Percentiles rank a stretch among this genome's conserved stretches.
Evolutionary conservation across 1,140 invertebrate genomes (phyloP).

Genomic region (Hyposmocoma kahamanoa): DNA sequence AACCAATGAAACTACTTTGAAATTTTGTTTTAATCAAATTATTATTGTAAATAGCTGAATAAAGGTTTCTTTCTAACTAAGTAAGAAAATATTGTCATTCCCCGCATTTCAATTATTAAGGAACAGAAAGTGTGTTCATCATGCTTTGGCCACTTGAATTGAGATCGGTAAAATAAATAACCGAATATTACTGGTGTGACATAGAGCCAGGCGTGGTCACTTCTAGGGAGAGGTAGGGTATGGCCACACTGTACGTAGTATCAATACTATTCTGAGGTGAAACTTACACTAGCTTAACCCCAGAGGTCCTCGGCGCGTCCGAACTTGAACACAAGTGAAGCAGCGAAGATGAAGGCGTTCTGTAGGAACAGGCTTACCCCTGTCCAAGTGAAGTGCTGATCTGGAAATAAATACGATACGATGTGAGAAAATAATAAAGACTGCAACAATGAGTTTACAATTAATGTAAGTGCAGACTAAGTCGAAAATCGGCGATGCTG

Average conservation of each 20-base stretch:
- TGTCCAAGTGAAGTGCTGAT: constrained; percentile 77
- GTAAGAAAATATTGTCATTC: no score
- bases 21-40: no score
- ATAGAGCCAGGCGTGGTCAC: not conserved
- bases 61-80: no score
- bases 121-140: no score
- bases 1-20: no score
- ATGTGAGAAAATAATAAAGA: constrained; percentile 9
- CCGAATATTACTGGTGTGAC: no score
- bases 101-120: no score
- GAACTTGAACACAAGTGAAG: constrained; percentile 94
- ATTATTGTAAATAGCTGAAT: no score
- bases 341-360: constrained; percentile 95
- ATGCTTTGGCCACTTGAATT: no score
- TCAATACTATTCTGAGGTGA: not conserved
- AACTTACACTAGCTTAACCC: constrained; percentile 62
- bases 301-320: constrained; percentile 93
- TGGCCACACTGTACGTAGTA: not conserved
- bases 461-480: no score
- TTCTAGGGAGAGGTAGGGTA: not conserved
- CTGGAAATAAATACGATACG: constrained; percentile 33
- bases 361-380: constrained; percentile 95
- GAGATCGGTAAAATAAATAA: no score
- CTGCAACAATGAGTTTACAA: not conserved
- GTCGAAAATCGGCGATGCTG: no score